phyloP scores from a whole-genome alignment of 2,888 invertebrate genomes.

The Pyrrhosoma nymphula region DNA sequence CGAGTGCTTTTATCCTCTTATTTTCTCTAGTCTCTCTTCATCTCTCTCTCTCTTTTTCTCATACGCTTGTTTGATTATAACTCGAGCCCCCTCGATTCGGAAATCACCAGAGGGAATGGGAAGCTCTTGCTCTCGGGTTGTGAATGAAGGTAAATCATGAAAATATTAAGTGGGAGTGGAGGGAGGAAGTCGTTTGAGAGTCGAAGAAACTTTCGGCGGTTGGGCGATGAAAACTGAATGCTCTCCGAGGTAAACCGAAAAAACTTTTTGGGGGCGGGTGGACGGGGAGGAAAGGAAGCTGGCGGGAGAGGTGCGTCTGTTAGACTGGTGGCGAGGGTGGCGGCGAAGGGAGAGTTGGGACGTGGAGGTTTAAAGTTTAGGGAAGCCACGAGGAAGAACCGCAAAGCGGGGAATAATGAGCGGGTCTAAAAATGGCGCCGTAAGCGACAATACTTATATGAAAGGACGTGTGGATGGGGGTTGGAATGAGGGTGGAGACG shows the following conservation, averaged over 20 bases:
- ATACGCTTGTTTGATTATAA: neutral
- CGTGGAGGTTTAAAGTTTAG: neutral
- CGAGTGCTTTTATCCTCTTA: neutral
- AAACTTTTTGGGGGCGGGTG: neutral
- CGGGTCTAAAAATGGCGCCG: slow-evolving; percentile 5
- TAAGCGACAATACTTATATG: neutral
- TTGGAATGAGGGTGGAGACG: neutral
- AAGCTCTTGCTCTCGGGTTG: neutral
- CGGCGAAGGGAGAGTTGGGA: neutral
- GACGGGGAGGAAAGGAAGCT: no score
- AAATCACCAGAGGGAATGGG: neutral
- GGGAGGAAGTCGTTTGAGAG: neutral
- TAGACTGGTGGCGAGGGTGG: neutral
- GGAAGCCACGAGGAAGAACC: neutral
- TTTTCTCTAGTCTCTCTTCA: neutral
- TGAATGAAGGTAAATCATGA: no score
- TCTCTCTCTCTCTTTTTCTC: neutral
- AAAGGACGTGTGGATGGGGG: neutral
- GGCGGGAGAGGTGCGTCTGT: neutral
- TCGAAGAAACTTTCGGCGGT: neutral
- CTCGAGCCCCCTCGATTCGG: neutral
- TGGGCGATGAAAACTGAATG: slow-evolving; percentile 5
- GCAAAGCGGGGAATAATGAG: slow-evolving; percentile 3
- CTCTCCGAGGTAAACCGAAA: neutral
- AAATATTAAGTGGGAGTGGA: neutral